Conservation (phyloP, 2,888 invertebrate genomes). For the Hybos culiciformis region DNA sequence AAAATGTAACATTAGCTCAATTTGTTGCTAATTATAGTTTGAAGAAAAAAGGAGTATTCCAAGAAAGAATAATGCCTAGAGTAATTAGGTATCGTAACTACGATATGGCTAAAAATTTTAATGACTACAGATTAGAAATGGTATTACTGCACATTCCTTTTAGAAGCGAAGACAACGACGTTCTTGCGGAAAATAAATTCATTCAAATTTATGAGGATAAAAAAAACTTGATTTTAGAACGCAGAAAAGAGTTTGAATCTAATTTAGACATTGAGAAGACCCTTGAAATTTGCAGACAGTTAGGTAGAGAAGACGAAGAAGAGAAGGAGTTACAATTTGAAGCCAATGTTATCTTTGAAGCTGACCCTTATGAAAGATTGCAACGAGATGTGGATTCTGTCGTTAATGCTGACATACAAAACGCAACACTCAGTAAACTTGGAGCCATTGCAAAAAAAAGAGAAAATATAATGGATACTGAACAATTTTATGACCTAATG, state of each 20-base stretch:
- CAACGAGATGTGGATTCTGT: slow-evolving; percentile 15
- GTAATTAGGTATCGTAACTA: slow-evolving; percentile 26
- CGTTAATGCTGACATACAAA: slow-evolving; percentile 16
- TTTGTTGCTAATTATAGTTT: slow-evolving; percentile 21
- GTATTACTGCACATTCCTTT: slow-evolving; percentile 23
- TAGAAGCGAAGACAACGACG: slow-evolving; percentile 13
- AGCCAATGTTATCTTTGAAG: slow-evolving; percentile 11
- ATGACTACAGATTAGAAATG: slow-evolving; percentile 23
- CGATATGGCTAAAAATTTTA: slow-evolving; percentile 23
- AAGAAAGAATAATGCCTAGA: slow-evolving; percentile 15
- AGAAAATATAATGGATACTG: slow-evolving; percentile 18
- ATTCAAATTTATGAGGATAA: slow-evolving; percentile 13
- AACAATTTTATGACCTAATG: slow-evolving; percentile 16
- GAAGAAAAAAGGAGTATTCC: slow-evolving; percentile 11
- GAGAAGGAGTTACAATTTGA: slow-evolving; percentile 11
- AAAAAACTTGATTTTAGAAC: slow-evolving; percentile 13
- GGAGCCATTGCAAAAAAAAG: slow-evolving; percentile 18
- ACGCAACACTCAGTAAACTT: slow-evolving; percentile 17
- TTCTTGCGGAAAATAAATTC: slow-evolving; percentile 14
- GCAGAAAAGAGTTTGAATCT: slow-evolving; percentile 14
- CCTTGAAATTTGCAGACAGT: slow-evolving; percentile 17
- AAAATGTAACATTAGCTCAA: slow-evolving; percentile 21
- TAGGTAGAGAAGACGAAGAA: slow-evolving; percentile 18
- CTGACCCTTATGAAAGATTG: slow-evolving; percentile 15
- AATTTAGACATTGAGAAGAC: slow-evolving; percentile 22